Conservation (phyloP, 1,140 invertebrate species). For the Saccostrea glomerata region DNA sequence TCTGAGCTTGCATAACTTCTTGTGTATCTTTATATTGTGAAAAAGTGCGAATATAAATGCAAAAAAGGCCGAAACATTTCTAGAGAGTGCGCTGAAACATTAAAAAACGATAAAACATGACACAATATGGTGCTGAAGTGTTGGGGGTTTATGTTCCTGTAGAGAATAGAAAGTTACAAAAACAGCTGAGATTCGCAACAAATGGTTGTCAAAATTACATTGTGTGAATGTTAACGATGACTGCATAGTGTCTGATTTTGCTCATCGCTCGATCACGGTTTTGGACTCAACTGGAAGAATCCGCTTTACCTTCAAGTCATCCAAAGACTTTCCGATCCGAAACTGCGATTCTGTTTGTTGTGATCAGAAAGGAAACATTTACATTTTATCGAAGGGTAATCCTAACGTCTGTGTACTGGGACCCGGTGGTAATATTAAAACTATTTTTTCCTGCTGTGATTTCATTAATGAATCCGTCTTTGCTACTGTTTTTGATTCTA, state of each 20-base stretch:
- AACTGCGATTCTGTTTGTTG: conserved; percentile 4
- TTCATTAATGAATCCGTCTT: not conserved
- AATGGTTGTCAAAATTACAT: not conserved
- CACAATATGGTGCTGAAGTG: not conserved
- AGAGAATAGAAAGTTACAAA: not conserved
- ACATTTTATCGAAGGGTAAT: not conserved
- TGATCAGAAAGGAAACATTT: conserved; percentile 2
- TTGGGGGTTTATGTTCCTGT: not conserved
- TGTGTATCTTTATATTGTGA: not conserved
- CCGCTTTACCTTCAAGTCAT: not conserved
- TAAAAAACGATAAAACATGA: not conserved
- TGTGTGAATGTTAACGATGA: conserved; percentile 21
- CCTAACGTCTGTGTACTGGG: conserved; percentile 15
- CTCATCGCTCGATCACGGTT: not conserved
- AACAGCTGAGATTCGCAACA: not conserved
- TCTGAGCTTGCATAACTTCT: not conserved
- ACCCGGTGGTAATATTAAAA: not conserved
- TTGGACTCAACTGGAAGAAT: not conserved
- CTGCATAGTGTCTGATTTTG: not conserved
- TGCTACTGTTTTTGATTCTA: not conserved
- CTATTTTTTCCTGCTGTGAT: not conserved
- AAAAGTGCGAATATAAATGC: not conserved
- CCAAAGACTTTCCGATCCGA: not conserved
- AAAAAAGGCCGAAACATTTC: not conserved
- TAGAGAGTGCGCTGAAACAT: not conserved